Percentiles rank a stretch among this genome's conserved stretches.
Conservation (phyloP, 2,113 vertebrate species). For the Gnathonemus echidnorhynchus region DNA sequence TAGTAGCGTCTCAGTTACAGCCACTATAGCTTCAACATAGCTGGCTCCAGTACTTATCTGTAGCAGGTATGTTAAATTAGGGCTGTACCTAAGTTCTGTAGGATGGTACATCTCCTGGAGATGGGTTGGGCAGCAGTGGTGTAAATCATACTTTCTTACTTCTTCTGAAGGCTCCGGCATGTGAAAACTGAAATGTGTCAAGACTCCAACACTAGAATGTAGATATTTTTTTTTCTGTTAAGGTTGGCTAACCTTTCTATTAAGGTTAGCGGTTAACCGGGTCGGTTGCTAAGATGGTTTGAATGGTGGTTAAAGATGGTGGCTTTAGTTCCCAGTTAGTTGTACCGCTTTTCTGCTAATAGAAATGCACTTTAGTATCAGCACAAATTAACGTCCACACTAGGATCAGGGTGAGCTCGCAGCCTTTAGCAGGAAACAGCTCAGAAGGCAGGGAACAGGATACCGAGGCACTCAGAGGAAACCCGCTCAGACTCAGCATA, state of each 20-base stretch:
- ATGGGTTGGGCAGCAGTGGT: background rate
- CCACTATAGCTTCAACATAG: background rate
- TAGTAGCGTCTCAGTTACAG: background rate
- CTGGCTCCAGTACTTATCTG: background rate
- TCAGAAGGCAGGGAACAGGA: background rate
- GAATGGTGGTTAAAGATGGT: background rate
- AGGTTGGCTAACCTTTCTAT: background rate
- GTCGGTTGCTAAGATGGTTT: background rate
- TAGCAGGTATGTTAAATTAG: background rate
- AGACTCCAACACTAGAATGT: background rate
- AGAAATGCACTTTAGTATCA: background rate
- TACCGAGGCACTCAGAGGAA: background rate
- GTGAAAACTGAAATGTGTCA: background rate
- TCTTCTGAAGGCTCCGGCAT: background rate
- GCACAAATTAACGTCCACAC: background rate
- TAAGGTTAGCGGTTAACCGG: background rate
- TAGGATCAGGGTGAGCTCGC: background rate
- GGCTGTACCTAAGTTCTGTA: background rate
- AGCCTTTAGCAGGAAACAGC: background rate
- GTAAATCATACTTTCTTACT: background rate
- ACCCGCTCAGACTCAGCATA: background rate
- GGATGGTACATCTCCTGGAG: background rate
- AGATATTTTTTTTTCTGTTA: background rate
- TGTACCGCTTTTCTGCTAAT: background rate
- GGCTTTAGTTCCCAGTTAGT: background rate